A percentile compares a stretch with the other conserved stretches of the same genome.
Conservation (phyloP, 2,113 vertebrate genomes). For the Leptodactylus fuscus region DNA sequence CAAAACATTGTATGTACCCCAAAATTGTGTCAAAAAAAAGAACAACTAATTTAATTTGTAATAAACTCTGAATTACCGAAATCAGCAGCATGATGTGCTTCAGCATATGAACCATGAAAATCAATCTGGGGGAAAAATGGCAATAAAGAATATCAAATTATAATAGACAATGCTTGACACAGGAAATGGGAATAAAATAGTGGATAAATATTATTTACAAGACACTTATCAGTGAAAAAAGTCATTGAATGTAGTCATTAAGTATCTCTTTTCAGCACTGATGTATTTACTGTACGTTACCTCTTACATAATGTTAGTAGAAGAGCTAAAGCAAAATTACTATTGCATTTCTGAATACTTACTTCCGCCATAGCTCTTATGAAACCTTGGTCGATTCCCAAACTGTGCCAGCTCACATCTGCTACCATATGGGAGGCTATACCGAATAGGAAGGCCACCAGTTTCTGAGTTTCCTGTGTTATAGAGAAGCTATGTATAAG, state of each 20-base stretch:
- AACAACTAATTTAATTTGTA: too few relatives aligned
- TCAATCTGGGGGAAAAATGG: slow-evolving; percentile 71
- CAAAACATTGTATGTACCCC: too few relatives aligned
- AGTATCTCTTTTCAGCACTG: neutral
- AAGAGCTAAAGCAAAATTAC: too few relatives aligned
- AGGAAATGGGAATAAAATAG: neutral
- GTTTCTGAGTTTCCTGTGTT: slow-evolving; percentile 70
- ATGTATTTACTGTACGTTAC: neutral
- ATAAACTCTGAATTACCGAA: slow-evolving; percentile 74
- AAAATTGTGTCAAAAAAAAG: too few relatives aligned
- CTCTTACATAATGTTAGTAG: neutral
- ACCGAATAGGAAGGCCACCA: slow-evolving; percentile 81
- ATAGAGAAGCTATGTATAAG: too few relatives aligned
- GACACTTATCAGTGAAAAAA: neutral
- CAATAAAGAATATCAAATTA: too few relatives aligned
- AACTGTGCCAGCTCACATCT: slow-evolving; percentile 80
- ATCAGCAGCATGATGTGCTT: slow-evolving; percentile 75
- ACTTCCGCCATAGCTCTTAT: slow-evolving; percentile 77
- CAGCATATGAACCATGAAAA: slow-evolving; percentile 74
- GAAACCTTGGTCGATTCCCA: slow-evolving; percentile 79
- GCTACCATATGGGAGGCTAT: slow-evolving; percentile 79
- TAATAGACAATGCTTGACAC: too few relatives aligned
- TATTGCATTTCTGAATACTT: slow-evolving; percentile 61
- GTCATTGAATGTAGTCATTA: neutral
- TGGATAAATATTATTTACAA: neutral